Percentiles rank a stretch among this genome's conserved stretches.
Evolutionary conservation across 2,888 invertebrate species (phyloP).

Genomic region (Galeopsomyia nigrocyanea): DNA sequence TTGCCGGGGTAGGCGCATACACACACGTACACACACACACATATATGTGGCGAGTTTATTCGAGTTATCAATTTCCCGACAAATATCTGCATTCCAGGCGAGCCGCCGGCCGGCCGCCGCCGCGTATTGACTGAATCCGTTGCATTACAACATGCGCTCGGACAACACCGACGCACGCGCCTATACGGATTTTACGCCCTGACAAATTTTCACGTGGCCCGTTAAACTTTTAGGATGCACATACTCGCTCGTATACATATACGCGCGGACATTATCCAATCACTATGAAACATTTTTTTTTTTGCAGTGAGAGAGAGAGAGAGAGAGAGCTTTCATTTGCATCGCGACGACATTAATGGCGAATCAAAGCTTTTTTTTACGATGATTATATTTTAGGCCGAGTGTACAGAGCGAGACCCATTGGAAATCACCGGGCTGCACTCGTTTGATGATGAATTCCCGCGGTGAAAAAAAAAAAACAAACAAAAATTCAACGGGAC

Average conservation of each 20-base stretch:
- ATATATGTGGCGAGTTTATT: slow-evolving; percentile 63
- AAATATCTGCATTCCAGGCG: slow-evolving; percentile 64
- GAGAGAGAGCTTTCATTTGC: no score
- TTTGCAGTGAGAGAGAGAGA: background rate
- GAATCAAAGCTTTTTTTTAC: slow-evolving; percentile 6
- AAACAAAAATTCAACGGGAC: no score
- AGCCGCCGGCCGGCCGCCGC: slow-evolving; percentile 29
- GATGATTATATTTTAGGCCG: slow-evolving; percentile 9
- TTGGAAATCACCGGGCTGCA: no score
- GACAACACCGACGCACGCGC: slow-evolving; percentile 19
- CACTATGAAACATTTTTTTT: slow-evolving; percentile 24
- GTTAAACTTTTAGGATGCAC: slow-evolving; percentile 41
- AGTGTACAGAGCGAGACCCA: no score
- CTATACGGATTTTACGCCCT: slow-evolving; percentile 37
- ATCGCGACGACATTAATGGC: background rate
- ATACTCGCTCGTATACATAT: background rate
- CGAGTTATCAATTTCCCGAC: slow-evolving; percentile 68
- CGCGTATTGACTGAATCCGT: slow-evolving; percentile 54
- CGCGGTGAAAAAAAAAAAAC: no score
- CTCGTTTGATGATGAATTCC: no score
- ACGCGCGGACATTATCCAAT: slow-evolving; percentile 34
- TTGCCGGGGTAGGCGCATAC: slow-evolving; percentile 36
- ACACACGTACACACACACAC: no score
- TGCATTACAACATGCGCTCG: slow-evolving; percentile 50
- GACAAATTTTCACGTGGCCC: slow-evolving; percentile 19